Conservation (phyloP, 1,140 invertebrate species). For the Prorops nasuta region DNA sequence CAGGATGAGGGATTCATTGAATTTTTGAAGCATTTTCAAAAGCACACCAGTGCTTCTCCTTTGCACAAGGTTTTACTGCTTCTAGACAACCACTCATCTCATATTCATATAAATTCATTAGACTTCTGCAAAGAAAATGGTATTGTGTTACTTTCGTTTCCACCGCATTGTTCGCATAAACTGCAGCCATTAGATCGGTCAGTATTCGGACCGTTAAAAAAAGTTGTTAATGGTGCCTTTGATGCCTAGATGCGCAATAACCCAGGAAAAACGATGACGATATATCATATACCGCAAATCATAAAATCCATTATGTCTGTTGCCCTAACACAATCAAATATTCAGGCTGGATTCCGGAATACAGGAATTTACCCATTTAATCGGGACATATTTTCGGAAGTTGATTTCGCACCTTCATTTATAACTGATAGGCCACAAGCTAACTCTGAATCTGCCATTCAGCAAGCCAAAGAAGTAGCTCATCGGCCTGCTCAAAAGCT, state of each 20-base stretch:
- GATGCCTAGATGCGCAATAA: conserved; percentile 44
- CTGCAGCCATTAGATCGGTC: conserved; percentile 55
- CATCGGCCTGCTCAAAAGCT: not conserved
- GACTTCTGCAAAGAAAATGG: conserved; percentile 27
- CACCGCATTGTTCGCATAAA: conserved; percentile 52
- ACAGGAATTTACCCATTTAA: conserved; percentile 41
- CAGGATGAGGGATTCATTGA: conserved; percentile 8
- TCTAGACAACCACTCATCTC: conserved; percentile 18
- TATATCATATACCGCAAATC: conserved; percentile 53
- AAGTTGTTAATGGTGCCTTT: conserved; percentile 30
- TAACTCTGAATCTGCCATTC: not conserved
- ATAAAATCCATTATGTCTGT: conserved; percentile 40
- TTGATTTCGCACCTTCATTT: conserved; percentile 37
- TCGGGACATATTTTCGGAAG: conserved; percentile 32
- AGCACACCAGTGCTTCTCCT: not conserved
- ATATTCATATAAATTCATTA: conserved; percentile 3
- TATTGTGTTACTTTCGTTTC: conserved; percentile 47
- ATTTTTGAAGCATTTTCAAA: conserved; percentile 12
- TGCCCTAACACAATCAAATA: conserved; percentile 46
- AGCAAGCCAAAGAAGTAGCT: not conserved
- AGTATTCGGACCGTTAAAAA: conserved; percentile 52
- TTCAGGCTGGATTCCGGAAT: conserved; percentile 37
- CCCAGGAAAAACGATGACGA: conserved; percentile 48
- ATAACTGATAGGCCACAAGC: conserved; percentile 37
- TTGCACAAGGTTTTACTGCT: conserved; percentile 17